Evolutionary conservation across 2,113 vertebrate species (phyloP), one percentile per base, ranked within the genome.

Genomic region (Setophaga petechia): DNA sequence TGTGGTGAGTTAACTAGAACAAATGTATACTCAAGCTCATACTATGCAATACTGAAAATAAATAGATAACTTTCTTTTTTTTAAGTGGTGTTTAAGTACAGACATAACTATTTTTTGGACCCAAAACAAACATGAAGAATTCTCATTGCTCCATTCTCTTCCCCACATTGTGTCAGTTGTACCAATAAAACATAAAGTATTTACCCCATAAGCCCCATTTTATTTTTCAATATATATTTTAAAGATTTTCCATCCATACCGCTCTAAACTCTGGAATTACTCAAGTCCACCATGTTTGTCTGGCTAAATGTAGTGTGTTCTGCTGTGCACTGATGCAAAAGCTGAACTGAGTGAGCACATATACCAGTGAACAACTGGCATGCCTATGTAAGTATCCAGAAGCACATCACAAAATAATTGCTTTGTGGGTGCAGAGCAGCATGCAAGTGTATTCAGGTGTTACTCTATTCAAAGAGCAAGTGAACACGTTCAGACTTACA

Each of bases 1-100:
- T 88, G n/a, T n/a, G 35, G 77, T 79, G 91, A 96, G 87, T 92
- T 86, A 91, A 96, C 83, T 63, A 80, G 41, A 96, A 72, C 57
- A 71, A 90, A 89, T 68, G 69, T 37, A 74, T 71, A 81, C 25
- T 87, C 33, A 27, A 81, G 57, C n/a, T 86, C 20, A 43, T 61
- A 86, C 30, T 55, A 46, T 61, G 25, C 46, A 78, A 67, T 44
- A 49, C 35, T 66, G 39, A 79, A 93, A 92, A 90, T 17, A 94
- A 72, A 61, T 4, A 81, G 44, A 51, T 39, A 87, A 67, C 4
- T 12, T 23, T 47, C 20, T 44, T 23, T 47, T n/a, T 59, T 68
- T 43, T 13, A n/a, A 41, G 89, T 79, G 11, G 30, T 4, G 4
- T 4, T 43, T 54, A 67, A 90, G 31, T 65, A 85, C 28, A 84